Conservation (phyloP, 2,113 vertebrate genomes). For the Serilophus lunatus region DNA sequence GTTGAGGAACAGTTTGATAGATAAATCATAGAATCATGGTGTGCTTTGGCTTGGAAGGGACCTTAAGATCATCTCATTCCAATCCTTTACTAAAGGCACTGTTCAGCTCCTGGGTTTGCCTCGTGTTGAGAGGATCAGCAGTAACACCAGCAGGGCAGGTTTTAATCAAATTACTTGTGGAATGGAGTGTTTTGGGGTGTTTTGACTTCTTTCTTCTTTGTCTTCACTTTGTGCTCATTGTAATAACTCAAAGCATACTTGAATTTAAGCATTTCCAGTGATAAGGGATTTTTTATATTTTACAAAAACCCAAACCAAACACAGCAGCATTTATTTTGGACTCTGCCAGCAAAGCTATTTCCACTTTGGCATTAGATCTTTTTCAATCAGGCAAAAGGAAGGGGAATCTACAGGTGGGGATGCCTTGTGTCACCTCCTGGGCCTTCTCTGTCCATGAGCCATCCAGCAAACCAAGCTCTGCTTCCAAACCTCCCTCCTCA, state of each 20-base stretch:
- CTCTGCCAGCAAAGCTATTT: not conserved
- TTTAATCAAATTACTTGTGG: not conserved
- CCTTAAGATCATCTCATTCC: not conserved
- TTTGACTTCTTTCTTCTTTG: not conserved
- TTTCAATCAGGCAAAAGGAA: not conserved
- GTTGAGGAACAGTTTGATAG: not conserved
- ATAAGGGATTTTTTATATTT: not conserved
- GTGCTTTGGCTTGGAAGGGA: not conserved
- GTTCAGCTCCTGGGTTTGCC: not conserved
- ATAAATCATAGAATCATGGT: not conserved
- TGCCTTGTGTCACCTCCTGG: not conserved
- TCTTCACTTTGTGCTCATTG: not conserved
- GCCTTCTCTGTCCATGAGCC: fast-evolving
- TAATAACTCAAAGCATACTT: not conserved
- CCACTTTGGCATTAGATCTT: not conserved
- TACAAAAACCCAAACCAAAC: not conserved
- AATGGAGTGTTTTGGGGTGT: not conserved
- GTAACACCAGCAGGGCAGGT: not conserved
- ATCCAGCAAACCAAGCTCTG: not conserved
- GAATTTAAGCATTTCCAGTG: not conserved
- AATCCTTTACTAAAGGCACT: not conserved
- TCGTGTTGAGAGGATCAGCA: not conserved
- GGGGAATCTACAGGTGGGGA: not conserved
- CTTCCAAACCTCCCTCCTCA: not conserved
- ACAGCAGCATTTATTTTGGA: not conserved